Evolutionary conservation across 1,140 invertebrate species (phyloP), one percentile per base, ranked within the genome.

Genomic region (Zaprionus nigranus): DNA sequence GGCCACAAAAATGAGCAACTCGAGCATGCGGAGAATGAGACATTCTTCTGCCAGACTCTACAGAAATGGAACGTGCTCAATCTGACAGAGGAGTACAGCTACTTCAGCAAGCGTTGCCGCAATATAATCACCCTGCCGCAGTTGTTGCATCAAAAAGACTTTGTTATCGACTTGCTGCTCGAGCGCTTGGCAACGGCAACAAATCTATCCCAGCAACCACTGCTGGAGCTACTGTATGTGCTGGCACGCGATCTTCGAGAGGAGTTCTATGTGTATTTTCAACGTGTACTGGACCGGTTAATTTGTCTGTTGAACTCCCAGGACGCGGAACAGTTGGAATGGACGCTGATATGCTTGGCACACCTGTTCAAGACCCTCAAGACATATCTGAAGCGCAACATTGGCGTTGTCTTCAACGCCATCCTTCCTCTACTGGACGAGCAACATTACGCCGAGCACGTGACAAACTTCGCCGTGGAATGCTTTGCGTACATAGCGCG

Each of bases 401-500:
- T 98, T 51, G 93, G 95, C 43, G 94, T 94, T 30, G 95, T 98
- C 0, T 95, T 98, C 70, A 95, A 95, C 56, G 93, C 95, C 43
- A 95, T 98, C 43, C 92, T 97, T 22, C 96, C 97, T 1, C 91
- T 98, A 1, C 90, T 98, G 6, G 95, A 95, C 73, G 95, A 96
- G 54, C 93, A 93, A 5, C 94, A 95, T 75, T 94, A 95, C 66
- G 96, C 96, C 62, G 94, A 95, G 60, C 97, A 98, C 88, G 95
- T 99, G n/a, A 96, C 96, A 75, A 96, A 96, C 91, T 99, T 99
- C 95, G 97, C 97, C n/a, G 97, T 97, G 2, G 97, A 99, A 93
- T 97, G 97, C 93, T 98, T 99, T 94, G 96, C 97, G 13, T 98
- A 98, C 94, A 95, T 99, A 2, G 96, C 97, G 7, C 93, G 98